Evolutionary conservation across 1,140 invertebrate genomes (phyloP), one percentile per base, ranked within the genome.

Genomic region (Mya arenaria): DNA sequence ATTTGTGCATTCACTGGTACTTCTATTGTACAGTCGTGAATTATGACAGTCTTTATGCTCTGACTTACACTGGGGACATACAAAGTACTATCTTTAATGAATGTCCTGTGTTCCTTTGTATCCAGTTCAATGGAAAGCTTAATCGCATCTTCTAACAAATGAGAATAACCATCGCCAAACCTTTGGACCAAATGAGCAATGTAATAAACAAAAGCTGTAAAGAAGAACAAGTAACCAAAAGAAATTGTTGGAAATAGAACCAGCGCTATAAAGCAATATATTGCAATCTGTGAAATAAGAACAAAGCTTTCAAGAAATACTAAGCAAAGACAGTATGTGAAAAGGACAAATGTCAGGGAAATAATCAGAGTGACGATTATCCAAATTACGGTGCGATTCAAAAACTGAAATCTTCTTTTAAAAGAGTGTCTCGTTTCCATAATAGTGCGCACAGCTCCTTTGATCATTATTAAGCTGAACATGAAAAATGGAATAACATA

Each of bases 191-290:
- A 6, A 15, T 32, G 30, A 23, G 36, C 36, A 25, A 25, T 32
- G 19, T 62, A 62, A 19, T 62, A 62, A 25, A 62, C 15, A 15
- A 32, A 8, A 19, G 25, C 36, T 3, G 36, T 34, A 19, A 62
- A 4, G 23, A 62, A 62, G 30, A 62, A 62, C 58, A 62, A 34
- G 28, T 62, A 62, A 15, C 58, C 58, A 34, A 62, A 62, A 19
- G 58, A 62, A 4, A 62, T 34, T 6, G 58, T 19, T 8, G 58
- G 58, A 30, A 32, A 62, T 10, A 62, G 30, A 32, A 62, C 36
- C 30, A 62, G 15, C 58, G 58, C 23, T 32, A 62, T 62, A 25
- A 62, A 62, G 58, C 58, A 62, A 28, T 32, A 30, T 30, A 23
- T 15, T 5, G 36, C 10, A 15, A 62, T 19, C 36, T 62, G 23